Conservation (phyloP, 2,113 vertebrate genomes). For the Phyllopteryx taeniolatus region DNA sequence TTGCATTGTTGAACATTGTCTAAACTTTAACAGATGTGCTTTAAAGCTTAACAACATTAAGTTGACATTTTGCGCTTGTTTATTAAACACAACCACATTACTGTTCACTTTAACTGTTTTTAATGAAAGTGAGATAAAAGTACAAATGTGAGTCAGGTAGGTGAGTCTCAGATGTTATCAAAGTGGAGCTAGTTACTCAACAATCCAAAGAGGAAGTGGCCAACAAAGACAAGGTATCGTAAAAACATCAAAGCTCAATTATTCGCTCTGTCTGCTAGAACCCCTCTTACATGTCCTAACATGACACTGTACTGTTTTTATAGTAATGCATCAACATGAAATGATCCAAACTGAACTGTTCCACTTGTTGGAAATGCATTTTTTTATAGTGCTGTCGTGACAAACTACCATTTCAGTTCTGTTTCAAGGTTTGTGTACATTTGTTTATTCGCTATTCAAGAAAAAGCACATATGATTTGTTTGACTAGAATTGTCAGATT, state of each 20-base stretch:
- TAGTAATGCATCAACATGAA: too few species aligned
- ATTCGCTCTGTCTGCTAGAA: background rate
- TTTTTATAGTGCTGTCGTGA: too few species aligned
- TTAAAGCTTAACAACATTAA: constrained; percentile 4
- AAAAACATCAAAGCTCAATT: constrained; percentile 5
- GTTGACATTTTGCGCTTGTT: background rate
- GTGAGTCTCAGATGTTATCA: background rate
- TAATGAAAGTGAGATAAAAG: background rate
- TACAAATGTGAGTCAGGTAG: background rate
- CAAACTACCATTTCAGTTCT: too few species aligned
- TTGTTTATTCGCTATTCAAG: too few species aligned
- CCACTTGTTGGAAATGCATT: too few species aligned
- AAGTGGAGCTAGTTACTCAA: background rate
- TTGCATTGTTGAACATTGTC: background rate
- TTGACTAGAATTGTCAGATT: too few species aligned
- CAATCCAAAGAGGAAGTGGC: constrained; percentile 5
- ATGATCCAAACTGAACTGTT: too few species aligned
- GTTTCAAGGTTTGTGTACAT: too few species aligned
- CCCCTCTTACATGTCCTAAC: background rate
- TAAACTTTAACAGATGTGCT: constrained; percentile 21
- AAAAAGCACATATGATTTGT: too few species aligned
- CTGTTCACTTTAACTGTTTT: background rate
- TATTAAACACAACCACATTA: background rate
- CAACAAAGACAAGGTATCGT: constrained; percentile 10
- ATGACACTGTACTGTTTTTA: background rate